phyloP scores from a whole-genome alignment of 1,140 invertebrate species.

The Calephelis nemesis region DNA sequence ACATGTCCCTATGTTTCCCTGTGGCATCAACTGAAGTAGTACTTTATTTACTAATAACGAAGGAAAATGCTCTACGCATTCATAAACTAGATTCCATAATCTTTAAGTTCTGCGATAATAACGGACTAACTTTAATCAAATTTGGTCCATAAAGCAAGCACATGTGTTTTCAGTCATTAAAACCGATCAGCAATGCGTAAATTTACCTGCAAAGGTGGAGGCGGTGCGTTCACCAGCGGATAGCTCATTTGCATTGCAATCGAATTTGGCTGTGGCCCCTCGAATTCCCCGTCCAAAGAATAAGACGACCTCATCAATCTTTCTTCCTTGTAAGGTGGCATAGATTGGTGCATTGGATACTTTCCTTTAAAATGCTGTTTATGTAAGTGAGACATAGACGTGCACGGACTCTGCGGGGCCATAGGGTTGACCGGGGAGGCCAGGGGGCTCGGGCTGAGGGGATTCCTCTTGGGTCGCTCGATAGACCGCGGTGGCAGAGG shows the following conservation, averaged over 20 bases:
- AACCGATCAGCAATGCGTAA: conserved; percentile 19
- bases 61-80: too few species aligned
- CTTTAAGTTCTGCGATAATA: too few species aligned
- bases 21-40: too few species aligned
- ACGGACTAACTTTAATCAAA: too few species aligned
- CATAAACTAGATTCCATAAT: too few species aligned
- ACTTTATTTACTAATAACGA: too few species aligned
- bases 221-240: conserved; percentile 62
- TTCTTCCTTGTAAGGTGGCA: conserved; percentile 50
- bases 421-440: conserved; percentile 38
- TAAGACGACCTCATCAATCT: conserved; percentile 50
- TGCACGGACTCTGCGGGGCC: conserved; percentile 39
- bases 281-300: conserved; percentile 58
- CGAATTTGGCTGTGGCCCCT: conserved; percentile 65
- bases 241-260: conserved; percentile 81
- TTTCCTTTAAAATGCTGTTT: conserved; percentile 38
- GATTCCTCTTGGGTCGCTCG: conserved; percentile 41
- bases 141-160: background rate
- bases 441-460: conserved; percentile 27
- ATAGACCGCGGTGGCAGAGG: conserved; percentile 73
- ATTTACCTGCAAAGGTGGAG: conserved; percentile 63
- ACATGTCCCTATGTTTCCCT: too few species aligned
- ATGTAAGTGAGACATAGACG: conserved; percentile 2
- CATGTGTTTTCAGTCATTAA: background rate
- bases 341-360: conserved; percentile 50